Percentiles rank a stretch among this genome's conserved stretches.
These are phyloP conservation scores for Cydia fagiglandana DNA, from an alignment of 1,140 invertebrate species.

Conservation along the genomic window DNA sequence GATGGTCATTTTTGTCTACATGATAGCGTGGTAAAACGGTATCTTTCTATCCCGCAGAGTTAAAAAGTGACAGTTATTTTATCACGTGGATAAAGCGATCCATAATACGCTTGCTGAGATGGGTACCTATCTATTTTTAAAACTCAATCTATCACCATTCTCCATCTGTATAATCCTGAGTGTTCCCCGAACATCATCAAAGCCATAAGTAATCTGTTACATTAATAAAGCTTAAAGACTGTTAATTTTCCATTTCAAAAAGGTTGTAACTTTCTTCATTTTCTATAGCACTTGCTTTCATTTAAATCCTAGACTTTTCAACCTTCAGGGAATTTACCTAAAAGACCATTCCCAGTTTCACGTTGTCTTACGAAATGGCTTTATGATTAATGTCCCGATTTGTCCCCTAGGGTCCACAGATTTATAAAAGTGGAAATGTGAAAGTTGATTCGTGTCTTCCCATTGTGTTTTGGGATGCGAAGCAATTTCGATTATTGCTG, in stretches of 20 bases:
- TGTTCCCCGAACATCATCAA: neutral
- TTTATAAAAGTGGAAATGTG: constrained; percentile 23
- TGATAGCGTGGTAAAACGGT: too few relatives aligned
- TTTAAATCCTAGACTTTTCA: neutral
- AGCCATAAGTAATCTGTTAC: neutral
- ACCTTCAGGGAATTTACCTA: constrained; percentile 6
- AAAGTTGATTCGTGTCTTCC: neutral
- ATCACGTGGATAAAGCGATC: too few relatives aligned
- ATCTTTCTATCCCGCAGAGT: too few relatives aligned
- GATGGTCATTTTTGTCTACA: too few relatives aligned
- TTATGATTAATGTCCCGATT: constrained; percentile 29
- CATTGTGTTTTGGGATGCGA: neutral
- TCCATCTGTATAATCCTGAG: neutral
- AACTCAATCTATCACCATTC: neutral
- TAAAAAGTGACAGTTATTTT: too few relatives aligned
- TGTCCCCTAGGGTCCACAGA: constrained; percentile 2
- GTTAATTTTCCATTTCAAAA: neutral
- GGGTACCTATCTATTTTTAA: neutral
- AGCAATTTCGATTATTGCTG: neutral
- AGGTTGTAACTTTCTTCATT: neutral
- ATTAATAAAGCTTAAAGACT: neutral
- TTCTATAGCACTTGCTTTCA: neutral
- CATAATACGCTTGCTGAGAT: too few relatives aligned
- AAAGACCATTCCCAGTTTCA: neutral
- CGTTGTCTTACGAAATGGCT: constrained; percentile 18